Percentiles rank a stretch among this genome's conserved stretches.
phyloP scores from a whole-genome alignment of 2,888 invertebrate species.

The Villa cingulata region DNA sequence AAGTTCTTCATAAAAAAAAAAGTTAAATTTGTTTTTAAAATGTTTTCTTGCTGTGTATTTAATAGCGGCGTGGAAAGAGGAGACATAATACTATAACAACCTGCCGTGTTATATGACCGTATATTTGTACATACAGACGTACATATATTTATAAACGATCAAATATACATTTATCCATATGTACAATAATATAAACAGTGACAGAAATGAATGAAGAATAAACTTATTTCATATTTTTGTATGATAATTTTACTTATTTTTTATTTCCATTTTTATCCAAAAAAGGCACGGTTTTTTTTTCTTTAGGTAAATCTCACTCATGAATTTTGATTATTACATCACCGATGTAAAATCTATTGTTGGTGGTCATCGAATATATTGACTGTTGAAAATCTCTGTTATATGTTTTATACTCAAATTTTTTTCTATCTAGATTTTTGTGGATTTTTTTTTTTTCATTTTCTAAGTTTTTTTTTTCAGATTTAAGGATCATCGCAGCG shows the following conservation, averaged over 20 bases:
- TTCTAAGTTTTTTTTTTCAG: neutral
- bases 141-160: too few relatives aligned
- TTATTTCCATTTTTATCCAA: too few relatives aligned
- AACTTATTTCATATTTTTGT: too few relatives aligned
- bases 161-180: too few relatives aligned
- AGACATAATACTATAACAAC: conserved; percentile 9
- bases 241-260: too few relatives aligned
- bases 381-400: neutral
- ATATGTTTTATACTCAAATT: too few relatives aligned
- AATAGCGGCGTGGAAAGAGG: conserved; percentile 14
- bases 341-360: conserved; percentile 9
- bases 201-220: neutral
- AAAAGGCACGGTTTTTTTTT: neutral
- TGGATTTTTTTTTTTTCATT: neutral
- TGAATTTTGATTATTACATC: conserved; percentile 12
- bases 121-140: conserved; percentile 1
- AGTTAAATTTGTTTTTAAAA: conserved; percentile 14
- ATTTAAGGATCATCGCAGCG: too few relatives aligned
- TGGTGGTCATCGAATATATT: conserved; percentile 9
- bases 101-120: conserved; percentile 3
- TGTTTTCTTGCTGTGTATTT: conserved; percentile 14
- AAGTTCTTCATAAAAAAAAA: conserved; percentile 5
- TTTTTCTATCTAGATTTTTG: too few relatives aligned
- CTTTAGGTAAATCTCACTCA: neutral
- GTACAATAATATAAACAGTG: neutral